Evolutionary conservation across 2,113 vertebrate genomes (phyloP), one percentile per base, ranked within the genome.

Genomic region (Chascanopsetta lugubris): DNA sequence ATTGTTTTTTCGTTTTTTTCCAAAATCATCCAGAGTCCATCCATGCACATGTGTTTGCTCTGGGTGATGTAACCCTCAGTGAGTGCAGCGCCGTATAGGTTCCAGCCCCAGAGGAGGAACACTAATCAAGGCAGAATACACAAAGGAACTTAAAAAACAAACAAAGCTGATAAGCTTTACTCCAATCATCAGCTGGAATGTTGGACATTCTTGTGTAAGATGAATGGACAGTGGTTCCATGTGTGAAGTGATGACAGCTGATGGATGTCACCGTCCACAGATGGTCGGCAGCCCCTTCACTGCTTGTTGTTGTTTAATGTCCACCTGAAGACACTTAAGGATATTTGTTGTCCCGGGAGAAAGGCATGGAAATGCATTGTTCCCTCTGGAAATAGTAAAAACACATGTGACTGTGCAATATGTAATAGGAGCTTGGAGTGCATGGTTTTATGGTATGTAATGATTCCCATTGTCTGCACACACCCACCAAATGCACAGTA

Each of bases 121-220:
- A 7, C 22, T n/a, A 67, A 79, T 73, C 72, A 72, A 67, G 49
- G 46, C 47, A 46, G 32, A 57, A 56, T 55, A 65, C 68, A 71
- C 63, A 75, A 66, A 36, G 4, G 12, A 10, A 25, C 10, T 1
- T 6, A n/a, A 59, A 82, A 51, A 63, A 66, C 65, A 73, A 69
- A 79, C 65, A 69, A 53, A 51, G 24, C 7, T 53, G 45, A 49
- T 60, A 45, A 43, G 55, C 20, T 45, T 56, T 11, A 30, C n/a
- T 7, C 12, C 13, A 25, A 53, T 56, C 21, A 50, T 48, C 21
- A 46, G 48, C 42, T 29, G 43, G 12, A 63, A 47, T 40, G 48
- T 38, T 12, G 6, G n/a, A 36, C 17, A n/a, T 36, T 40, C 12
- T 53, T 30, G 4, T 50, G 21, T 57, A 50, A n/a, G n/a, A 20